Conservation (phyloP, 2,888 invertebrate genomes). For the Brassicogethes aeneus region DNA sequence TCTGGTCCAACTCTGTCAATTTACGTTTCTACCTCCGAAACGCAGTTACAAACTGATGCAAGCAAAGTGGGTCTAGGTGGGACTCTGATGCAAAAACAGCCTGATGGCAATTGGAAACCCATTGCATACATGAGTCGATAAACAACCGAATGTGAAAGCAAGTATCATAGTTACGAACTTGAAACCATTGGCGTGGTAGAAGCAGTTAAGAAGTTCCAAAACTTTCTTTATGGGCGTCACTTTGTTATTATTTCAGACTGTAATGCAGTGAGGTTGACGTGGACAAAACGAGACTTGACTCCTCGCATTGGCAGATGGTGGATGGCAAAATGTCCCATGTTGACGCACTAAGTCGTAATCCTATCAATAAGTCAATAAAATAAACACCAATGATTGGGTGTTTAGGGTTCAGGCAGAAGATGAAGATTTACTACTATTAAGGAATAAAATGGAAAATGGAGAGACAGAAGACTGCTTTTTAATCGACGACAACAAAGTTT, state of each 20-base stretch:
- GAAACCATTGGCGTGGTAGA: constrained; percentile 12
- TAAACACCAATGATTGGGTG: constrained; percentile 3
- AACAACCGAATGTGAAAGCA: constrained; percentile 7
- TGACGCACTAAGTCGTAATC: constrained; percentile 7
- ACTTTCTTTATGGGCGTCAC: constrained; percentile 4
- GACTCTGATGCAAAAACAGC: constrained; percentile 19
- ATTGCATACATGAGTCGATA: constrained; percentile 19
- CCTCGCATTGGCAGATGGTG: constrained; percentile 8
- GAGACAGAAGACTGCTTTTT: no score
- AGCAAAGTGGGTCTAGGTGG: constrained; percentile 18
- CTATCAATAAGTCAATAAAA: neutral
- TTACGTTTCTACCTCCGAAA: no score
- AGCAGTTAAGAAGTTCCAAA: constrained; percentile 4
- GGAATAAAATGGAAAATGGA: no score
- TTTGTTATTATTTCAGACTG: constrained; percentile 9
- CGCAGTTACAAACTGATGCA: constrained; percentile 20
- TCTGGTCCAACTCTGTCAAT: no score
- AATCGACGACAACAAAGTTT: constrained; percentile 5
- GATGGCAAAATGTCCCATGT: constrained; percentile 6
- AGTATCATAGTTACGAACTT: constrained; percentile 13
- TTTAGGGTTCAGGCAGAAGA: constrained; percentile 5
- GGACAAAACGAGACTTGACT: constrained; percentile 7
- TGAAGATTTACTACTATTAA: no score
- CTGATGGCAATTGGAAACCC: constrained; percentile 15
- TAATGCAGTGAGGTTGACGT: constrained; percentile 7